Evolutionary conservation across 2,888 invertebrate species (phyloP), one percentile per base, ranked within the genome.

Genomic region (Eucera pruinosa): DNA sequence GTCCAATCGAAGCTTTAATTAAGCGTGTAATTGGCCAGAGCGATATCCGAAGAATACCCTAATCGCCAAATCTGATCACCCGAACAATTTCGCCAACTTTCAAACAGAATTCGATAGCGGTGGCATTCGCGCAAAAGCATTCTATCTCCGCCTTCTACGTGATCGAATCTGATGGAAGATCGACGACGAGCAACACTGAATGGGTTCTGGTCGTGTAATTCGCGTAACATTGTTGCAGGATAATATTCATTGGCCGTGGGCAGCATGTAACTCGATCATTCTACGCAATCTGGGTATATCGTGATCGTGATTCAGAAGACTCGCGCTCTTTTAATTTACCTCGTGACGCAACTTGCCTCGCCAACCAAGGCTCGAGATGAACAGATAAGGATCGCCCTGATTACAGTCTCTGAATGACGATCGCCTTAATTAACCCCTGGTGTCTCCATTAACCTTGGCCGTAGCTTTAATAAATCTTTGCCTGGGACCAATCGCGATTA

Each of bases 331-430:
- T 36, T 39, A 20, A n/a, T 9, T n/a, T 11, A 25, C 27, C 9
- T 23, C 33, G 48, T 65, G 64, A 69, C 48, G 57, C 15, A 78
- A 70, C 27, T 33, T 15, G 47, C 20, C 55, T 39, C 25, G 65
- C 1, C n/a, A n/a, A n/a, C 11, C 65, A 55, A 61, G 61, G 65
- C 25, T 55, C n/a, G 6, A 36, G 25, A 45, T 23, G 23, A 20
- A 43, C 25, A 15, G 41, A 47, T n/a, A 27, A 55, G 41, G 15
- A 55, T 52, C 50, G 43, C 33, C 18, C 23, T 45, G 33, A 43
- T 43, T 20, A 43, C 50, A 11, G 27, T 9, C 18, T 41, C 15
- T 7, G n/a, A 30, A 30, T 30, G 30, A 11, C 36, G 3, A 9
- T 36, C 11, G 36, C 36, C 20, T n/a, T 11, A 3, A 52, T 39